Evolutionary conservation across 1,140 invertebrate genomes (phyloP).

Genomic region (Leptinotarsa undecemlineata): DNA sequence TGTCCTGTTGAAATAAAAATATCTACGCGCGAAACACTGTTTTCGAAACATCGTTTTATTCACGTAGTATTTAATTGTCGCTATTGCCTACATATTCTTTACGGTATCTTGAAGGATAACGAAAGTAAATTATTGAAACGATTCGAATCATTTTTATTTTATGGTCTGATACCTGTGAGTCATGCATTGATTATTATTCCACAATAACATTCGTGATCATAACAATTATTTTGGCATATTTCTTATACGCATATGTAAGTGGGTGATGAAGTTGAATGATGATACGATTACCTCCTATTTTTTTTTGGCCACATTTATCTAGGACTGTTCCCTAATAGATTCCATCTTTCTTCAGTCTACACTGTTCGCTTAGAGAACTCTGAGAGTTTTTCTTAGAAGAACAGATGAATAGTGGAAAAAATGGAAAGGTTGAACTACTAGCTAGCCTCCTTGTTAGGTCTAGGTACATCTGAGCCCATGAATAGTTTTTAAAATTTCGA

Average conservation of each 20-base stretch:
- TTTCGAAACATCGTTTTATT: neutral
- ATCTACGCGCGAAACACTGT: too few species aligned
- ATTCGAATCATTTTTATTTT: conserved; percentile 3
- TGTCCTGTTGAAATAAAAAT: too few species aligned
- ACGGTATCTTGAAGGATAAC: conserved; percentile 15
- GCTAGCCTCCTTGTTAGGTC: too few species aligned
- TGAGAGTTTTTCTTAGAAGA: too few species aligned
- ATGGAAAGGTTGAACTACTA: too few species aligned
- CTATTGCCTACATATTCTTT: conserved; percentile 5
- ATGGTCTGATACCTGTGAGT: conserved; percentile 13
- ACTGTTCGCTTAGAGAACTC: too few species aligned
- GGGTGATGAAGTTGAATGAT: neutral
- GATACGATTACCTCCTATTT: neutral
- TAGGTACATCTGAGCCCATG: too few species aligned
- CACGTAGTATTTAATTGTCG: neutral
- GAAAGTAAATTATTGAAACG: conserved; percentile 21
- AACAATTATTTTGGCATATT: neutral
- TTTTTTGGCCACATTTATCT: neutral
- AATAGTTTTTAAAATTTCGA: too few species aligned
- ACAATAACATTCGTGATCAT: neutral
- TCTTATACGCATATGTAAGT: neutral
- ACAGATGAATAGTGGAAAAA: too few species aligned
- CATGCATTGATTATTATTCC: conserved; percentile 10
- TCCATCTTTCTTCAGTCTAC: too few species aligned
- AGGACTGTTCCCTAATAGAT: too few species aligned